Percentiles rank a stretch among this genome's conserved stretches.
Evolutionary conservation across 2,797 vertebrate genomes (phyloP).

Genomic region (Aplochiton taeniatus): DNA sequence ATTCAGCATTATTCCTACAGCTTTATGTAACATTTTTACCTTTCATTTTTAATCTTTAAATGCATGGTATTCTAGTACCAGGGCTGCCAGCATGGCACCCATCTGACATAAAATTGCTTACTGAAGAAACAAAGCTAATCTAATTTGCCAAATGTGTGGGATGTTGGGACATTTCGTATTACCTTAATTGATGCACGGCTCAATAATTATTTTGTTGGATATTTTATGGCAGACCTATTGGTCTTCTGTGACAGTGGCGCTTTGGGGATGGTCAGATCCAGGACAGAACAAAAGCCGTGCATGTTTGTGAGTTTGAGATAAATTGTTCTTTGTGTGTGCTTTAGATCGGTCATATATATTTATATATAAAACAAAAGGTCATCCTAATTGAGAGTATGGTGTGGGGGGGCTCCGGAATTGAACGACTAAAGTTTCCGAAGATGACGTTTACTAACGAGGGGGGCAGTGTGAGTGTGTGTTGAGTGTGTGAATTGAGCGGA

Average conservation of each 20-base stretch:
- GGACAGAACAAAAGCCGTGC: no score
- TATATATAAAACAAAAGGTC: no score
- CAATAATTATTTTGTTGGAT: no score
- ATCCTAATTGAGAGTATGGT: neutral
- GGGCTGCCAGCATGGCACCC: no score
- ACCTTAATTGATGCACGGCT: no score
- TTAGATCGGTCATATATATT: neutral
- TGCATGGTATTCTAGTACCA: no score
- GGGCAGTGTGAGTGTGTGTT: neutral
- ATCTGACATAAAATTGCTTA: no score
- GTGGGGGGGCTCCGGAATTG: constrained; percentile 53
- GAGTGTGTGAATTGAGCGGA: constrained; percentile 60
- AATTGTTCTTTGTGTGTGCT: neutral
- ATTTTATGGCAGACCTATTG: neutral
- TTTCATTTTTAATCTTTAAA: no score
- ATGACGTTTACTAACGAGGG: constrained; percentile 71
- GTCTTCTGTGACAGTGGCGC: neutral
- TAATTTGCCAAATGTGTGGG: no score
- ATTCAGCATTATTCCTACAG: neutral
- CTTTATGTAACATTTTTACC: neutral
- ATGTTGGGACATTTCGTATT: no score
- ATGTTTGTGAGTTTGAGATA: neutral
- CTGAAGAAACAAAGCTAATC: no score
- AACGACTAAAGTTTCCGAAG: constrained; percentile 65
- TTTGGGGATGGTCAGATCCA: no score